Evolutionary conservation across 2,888 invertebrate genomes (phyloP).

Genomic region (Andrena bucephala): DNA sequence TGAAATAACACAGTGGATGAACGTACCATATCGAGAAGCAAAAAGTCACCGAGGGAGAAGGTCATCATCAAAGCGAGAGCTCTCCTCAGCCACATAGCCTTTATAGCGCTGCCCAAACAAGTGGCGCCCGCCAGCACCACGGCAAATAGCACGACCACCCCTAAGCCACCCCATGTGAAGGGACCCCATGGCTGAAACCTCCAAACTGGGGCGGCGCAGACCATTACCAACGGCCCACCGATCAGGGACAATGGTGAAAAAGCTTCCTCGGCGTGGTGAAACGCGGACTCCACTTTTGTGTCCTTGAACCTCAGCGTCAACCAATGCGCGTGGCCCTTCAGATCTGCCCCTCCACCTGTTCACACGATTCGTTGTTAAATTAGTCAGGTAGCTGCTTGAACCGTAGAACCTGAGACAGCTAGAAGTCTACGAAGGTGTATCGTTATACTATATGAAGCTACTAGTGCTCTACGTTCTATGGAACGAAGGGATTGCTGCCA

Average conservation of each 20-base stretch:
- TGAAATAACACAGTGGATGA: not conserved
- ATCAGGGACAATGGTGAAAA: conserved; percentile 89
- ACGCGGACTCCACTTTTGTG: conserved; percentile 88
- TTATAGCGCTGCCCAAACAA: conserved; percentile 82
- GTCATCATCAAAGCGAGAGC: conserved; percentile 82
- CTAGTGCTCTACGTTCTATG: not conserved
- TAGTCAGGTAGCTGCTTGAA: not conserved
- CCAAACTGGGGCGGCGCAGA: conserved; percentile 84
- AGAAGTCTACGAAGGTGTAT: too few species aligned
- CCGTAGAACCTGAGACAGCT: too few species aligned
- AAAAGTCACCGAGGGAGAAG: conserved; percentile 79
- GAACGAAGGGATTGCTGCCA: conserved; percentile 76
- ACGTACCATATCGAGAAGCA: conserved; percentile 82
- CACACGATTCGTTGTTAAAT: not conserved
- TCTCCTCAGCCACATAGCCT: conserved; percentile 83
- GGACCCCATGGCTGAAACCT: conserved; percentile 82
- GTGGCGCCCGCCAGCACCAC: conserved; percentile 82
- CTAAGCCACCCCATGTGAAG: conserved; percentile 83
- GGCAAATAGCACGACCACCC: conserved; percentile 81
- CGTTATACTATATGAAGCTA: not conserved
- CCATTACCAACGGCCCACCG: conserved; percentile 88
- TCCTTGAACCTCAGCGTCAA: conserved; percentile 89
- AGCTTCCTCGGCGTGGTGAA: conserved; percentile 88
- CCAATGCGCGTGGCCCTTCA: conserved; percentile 89
- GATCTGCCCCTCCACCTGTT: conserved; percentile 86